These are phyloP conservation scores for Pandemis corylana DNA, from an alignment of 2,888 invertebrate genomes.

Conservation along the genomic window DNA sequence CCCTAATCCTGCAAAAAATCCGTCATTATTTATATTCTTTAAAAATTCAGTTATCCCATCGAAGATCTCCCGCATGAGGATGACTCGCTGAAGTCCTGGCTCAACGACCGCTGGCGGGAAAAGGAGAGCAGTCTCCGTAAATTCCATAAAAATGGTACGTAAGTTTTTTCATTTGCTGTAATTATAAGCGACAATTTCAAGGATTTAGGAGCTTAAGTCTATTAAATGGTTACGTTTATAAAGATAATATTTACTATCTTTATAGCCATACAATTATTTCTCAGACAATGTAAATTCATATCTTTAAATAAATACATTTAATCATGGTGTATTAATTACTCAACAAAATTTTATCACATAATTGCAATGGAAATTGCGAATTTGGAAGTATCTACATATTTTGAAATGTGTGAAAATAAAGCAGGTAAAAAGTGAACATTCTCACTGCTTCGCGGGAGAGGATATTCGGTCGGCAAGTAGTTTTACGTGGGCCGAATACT, in stretches of 20 bases:
- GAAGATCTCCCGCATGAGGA: conserved; percentile 85
- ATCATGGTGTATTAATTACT: conserved; percentile 11
- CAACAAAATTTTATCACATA: conserved; percentile 7
- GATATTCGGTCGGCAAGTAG: no score
- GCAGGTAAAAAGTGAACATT: neutral
- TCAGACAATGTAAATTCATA: conserved; percentile 10
- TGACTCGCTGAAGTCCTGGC: conserved; percentile 84
- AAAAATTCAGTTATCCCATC: conserved; percentile 82
- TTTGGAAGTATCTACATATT: neutral
- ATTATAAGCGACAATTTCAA: conserved; percentile 5
- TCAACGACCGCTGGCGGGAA: conserved; percentile 87
- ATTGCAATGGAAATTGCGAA: neutral
- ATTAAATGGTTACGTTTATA: conserved; percentile 13
- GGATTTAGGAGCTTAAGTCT: conserved; percentile 22
- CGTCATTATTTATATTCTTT: neutral
- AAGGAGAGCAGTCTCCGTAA: conserved; percentile 87
- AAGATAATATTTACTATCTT: conserved; percentile 24
- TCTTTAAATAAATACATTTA: conserved; percentile 17
- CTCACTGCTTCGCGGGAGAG: neutral
- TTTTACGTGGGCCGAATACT: no score
- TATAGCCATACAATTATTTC: conserved; percentile 17
- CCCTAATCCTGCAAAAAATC: neutral
- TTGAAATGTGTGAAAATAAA: neutral
- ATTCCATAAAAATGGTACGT: conserved; percentile 84
- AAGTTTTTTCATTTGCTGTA: conserved; percentile 45